phyloP scores from a whole-genome alignment of 1,140 invertebrate genomes.

The Daktulosphaira vitifoliae region DNA sequence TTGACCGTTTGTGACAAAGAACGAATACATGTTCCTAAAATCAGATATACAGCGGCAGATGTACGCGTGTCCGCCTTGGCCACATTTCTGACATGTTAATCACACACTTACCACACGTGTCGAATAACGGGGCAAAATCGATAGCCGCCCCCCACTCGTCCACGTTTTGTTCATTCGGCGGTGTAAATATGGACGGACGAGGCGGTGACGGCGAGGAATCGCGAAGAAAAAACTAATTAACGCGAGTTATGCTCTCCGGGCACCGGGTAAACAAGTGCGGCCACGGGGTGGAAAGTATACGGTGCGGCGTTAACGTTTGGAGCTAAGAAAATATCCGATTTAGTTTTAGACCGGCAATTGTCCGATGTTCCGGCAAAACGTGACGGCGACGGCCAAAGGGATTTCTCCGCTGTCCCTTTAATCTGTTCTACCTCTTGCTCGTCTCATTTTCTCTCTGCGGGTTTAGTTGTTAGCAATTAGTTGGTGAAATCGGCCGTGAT shows the following conservation, averaged over 20 bases:
- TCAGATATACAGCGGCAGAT: background rate
- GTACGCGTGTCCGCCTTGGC: background rate
- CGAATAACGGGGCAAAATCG: too few species aligned
- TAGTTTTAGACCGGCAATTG: conserved; percentile 25
- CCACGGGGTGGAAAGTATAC: background rate
- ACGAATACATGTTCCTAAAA: background rate
- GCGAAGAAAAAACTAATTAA: conserved; percentile 16
- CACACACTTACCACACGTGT: too few species aligned
- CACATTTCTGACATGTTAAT: too few species aligned
- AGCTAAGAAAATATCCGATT: conserved; percentile 22
- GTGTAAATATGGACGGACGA: too few species aligned
- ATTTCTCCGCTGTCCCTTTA: background rate
- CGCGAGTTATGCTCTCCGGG: background rate
- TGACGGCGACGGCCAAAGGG: conserved; percentile 19
- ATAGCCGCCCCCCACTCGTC: too few species aligned
- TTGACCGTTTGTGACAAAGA: conserved; percentile 7
- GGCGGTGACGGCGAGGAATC: too few species aligned
- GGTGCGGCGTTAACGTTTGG: conserved; percentile 8
- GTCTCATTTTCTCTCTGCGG: background rate
- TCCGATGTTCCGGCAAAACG: conserved; percentile 10
- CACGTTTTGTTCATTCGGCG: too few species aligned
- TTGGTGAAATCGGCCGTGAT: conserved; percentile 25
- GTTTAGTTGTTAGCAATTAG: conserved; percentile 26
- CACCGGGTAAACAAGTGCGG: background rate
- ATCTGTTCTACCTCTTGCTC: too few species aligned